These are phyloP conservation scores for Macrotis lagotis DNA, from an alignment of 2,113 vertebrate species.

Conservation along the genomic window DNA sequence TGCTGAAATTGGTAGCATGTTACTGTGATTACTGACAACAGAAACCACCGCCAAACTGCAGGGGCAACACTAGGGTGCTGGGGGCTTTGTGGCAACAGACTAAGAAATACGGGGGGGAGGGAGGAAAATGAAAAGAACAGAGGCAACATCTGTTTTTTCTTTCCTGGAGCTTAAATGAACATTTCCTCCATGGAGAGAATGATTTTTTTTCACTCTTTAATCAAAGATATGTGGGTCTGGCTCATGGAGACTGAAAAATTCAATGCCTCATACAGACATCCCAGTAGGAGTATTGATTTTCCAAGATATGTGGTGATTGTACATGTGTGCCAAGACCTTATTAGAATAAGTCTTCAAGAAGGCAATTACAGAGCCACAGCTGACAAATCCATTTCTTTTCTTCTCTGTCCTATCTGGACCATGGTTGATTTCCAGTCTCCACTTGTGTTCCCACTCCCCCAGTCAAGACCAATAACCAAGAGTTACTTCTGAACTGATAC, in stretches of 20 bases:
- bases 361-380: neutral
- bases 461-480: neutral
- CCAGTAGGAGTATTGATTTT: neutral
- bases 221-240: neutral
- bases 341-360: neutral
- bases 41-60: neutral
- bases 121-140: neutral
- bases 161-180: neutral
- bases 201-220: neutral
- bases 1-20: neutral
- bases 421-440: neutral
- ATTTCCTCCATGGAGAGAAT: neutral
- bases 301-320: neutral
- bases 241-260: neutral
- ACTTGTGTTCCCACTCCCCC: neutral
- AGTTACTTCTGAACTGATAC: no score
- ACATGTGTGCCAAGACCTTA: neutral
- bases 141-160: neutral
- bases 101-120: neutral
- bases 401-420: neutral
- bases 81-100: neutral
- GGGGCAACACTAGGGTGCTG: neutral
- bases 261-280: neutral
- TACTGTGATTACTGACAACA: neutral
- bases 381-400: neutral